These are phyloP conservation scores for Anthopleura xanthogrammica DNA, from an alignment of 92 coral and sea anemone species.

Conservation along the genomic window DNA sequence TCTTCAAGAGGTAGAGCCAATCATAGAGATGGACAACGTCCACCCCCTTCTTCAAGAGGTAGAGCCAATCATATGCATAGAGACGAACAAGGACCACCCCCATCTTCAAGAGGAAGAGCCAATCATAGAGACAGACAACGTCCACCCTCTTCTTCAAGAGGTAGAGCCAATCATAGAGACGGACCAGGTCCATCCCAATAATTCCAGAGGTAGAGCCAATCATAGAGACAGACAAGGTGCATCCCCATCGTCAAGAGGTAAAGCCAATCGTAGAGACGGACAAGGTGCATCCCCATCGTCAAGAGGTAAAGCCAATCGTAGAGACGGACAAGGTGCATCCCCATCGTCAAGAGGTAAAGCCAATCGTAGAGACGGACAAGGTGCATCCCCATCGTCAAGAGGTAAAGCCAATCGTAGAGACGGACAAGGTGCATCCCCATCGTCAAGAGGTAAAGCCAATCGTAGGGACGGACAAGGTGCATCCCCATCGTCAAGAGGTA, in stretches of 20 bases:
- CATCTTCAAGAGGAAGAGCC: too few species aligned
- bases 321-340: neutral
- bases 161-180: neutral
- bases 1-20: neutral
- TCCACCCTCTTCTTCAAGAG: too few species aligned
- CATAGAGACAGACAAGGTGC: neutral
- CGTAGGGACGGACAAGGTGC: too few species aligned
- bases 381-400: too few species aligned
- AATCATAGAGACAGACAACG: neutral
- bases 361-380: too few species aligned
- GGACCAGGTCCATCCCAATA: neutral
- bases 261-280: neutral
- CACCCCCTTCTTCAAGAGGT: neutral
- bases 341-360: too few species aligned
- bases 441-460: too few species aligned
- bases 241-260: neutral
- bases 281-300: neutral
- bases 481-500: too few species aligned
- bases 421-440: too few species aligned
- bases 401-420: too few species aligned
- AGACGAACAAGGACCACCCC: too few species aligned
- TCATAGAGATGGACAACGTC: neutral
- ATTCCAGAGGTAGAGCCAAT: neutral
- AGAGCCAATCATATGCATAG: too few species aligned
- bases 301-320: neutral